Conservation (phyloP, 2,888 invertebrate genomes). For the Caenorhabditis panamensis region DNA sequence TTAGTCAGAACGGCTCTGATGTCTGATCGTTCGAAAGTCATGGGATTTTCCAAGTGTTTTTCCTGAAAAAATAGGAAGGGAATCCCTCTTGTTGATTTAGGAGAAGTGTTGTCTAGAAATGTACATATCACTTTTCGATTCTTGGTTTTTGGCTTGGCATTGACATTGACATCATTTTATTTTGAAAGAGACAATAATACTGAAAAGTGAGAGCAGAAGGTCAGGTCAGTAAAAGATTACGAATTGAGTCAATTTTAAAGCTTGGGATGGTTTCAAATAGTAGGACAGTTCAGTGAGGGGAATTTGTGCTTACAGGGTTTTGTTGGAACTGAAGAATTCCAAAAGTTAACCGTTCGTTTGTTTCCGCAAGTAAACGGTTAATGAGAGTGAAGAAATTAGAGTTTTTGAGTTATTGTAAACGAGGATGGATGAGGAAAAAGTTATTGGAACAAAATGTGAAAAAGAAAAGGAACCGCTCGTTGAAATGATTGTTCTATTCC, state of each 20-base stretch:
- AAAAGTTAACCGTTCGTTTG: constrained; percentile 32
- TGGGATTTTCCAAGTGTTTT: constrained; percentile 28
- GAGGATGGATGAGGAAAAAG: not conserved
- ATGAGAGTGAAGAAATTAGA: too few species aligned
- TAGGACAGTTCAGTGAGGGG: too few species aligned
- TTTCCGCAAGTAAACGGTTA: constrained; percentile 12
- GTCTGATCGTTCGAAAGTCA: constrained; percentile 1
- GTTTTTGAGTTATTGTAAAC: too few species aligned
- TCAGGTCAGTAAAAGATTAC: not conserved
- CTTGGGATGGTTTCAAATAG: too few species aligned
- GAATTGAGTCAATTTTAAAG: not conserved
- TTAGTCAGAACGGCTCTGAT: constrained; percentile 43
- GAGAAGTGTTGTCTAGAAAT: not conserved
- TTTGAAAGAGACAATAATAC: not conserved
- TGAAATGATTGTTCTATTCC: constrained; percentile 34
- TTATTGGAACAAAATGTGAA: constrained; percentile 27
- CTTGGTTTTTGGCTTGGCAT: not conserved
- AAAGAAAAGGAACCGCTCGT: constrained; percentile 40
- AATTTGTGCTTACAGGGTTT: constrained; percentile 28
- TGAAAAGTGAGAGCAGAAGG: not conserved
- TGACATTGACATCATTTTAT: not conserved
- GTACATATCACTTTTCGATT: not conserved
- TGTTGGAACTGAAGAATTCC: too few species aligned
- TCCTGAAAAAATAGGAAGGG: not conserved
- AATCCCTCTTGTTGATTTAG: not conserved